These are phyloP conservation scores for Garrulus glandarius DNA, from an alignment of 2,797 vertebrate genomes.

Conservation along the genomic window DNA sequence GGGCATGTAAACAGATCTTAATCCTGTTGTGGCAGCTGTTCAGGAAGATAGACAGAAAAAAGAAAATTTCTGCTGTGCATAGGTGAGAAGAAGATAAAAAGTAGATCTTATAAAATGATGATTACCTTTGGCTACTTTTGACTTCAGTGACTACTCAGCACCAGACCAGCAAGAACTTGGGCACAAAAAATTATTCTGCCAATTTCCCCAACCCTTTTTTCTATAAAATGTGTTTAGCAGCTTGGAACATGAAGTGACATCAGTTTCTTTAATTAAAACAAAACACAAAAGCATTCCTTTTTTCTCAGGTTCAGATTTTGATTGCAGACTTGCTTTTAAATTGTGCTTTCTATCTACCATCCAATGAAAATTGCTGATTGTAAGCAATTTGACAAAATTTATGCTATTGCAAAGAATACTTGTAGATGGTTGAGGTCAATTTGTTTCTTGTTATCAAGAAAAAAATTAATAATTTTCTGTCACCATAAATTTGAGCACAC, in stretches of 20 bases:
- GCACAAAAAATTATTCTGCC: not conserved
- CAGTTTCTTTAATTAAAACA: not conserved
- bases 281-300: not conserved
- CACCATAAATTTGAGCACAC: not conserved
- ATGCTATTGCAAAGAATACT: not conserved
- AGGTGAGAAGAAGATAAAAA: not conserved
- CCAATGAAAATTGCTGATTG: not conserved
- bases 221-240: not conserved
- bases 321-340: not conserved
- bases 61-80: not conserved
- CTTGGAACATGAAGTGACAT: not conserved
- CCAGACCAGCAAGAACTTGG: not conserved
- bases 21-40: slow-evolving; percentile 8
- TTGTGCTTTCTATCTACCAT: not conserved
- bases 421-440: not conserved
- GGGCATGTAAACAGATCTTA: slow-evolving; percentile 42
- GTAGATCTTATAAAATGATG: not conserved
- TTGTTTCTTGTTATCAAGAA: not conserved
- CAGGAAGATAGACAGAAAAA: not conserved
- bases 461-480: not conserved
- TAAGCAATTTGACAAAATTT: not conserved
- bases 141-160: slow-evolving; percentile 2
- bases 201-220: not conserved
- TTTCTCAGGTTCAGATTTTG: not conserved
- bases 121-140: not conserved